Evolutionary conservation across 1,140 invertebrate genomes (phyloP), one percentile per base, ranked within the genome.

Genomic region (Neodiprion fabricii): DNA sequence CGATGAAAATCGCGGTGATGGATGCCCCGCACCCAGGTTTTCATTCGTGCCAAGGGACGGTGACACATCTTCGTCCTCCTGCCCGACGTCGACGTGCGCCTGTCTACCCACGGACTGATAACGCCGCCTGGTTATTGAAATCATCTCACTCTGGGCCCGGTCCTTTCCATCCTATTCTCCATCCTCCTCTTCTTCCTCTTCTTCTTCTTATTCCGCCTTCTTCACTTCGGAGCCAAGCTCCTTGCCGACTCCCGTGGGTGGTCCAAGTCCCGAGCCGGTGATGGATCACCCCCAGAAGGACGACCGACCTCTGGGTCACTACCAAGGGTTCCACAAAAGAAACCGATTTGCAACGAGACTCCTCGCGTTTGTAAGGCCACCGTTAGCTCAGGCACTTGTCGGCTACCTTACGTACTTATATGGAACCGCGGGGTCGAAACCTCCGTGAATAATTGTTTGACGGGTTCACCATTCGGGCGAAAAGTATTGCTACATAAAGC

Each of bases 81-180:
- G 28, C 11, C 9, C n/a, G 53, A 40, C 2, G 28, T 61, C 53
- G 53, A 61, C 7, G 53, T 14, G 53, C 53, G 11, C 53, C 11
- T 17, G 53, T 61, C 53, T 61, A 61, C 53, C 53, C 53, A 9
- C 53, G 53, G 53, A 61, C 53, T 14, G 53, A 61, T 61, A 61
- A 61, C 53, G 53, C 53, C 11, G 53, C 11, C n/a, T 61, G 53
- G 53, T 61, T 61, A 61, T 61, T 61, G 53, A 61, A 61, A 61
- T 61, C 53, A 61, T 61, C 53, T 61, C 53, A 61, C 53, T 17
- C 53, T 17, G 11, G 53, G 11, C 53, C 7, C 53, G n/a, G 11
- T 9, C 53, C 53, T 17, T 14, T 61, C 53, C 53, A 12, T 61
- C 53, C 11, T 61, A 5, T 17, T 17, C 53, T 12, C 9, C 53